A percentile compares a stretch with the other conserved stretches of the same genome.
These are phyloP conservation scores for Muscicapa adusta DNA, from an alignment of 2,113 vertebrate species.

Conservation along the genomic window DNA sequence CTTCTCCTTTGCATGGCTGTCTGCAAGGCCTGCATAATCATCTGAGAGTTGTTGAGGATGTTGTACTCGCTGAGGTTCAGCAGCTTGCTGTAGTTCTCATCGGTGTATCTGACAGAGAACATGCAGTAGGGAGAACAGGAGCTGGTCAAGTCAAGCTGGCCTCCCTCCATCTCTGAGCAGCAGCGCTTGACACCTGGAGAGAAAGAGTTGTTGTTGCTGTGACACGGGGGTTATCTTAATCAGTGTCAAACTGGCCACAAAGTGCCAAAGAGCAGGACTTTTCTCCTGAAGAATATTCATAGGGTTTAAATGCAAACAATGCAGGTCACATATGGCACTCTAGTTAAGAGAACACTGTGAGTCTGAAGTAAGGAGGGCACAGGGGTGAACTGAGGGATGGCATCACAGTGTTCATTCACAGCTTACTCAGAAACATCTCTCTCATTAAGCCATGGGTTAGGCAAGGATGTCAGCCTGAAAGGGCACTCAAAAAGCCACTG, in stretches of 20 bases:
- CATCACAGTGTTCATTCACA: not conserved
- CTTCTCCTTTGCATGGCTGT: constrained; percentile 64
- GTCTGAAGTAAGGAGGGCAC: not conserved
- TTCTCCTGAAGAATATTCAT: not conserved
- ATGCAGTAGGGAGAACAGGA: constrained; percentile 70
- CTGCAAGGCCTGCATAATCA: constrained; percentile 68
- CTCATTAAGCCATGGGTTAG: not conserved
- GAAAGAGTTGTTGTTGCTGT: not conserved
- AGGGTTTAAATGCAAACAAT: not conserved
- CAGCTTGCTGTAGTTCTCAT: constrained; percentile 66
- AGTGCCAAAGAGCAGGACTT: not conserved
- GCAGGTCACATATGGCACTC: accelerated
- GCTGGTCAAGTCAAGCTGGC: constrained; percentile 69
- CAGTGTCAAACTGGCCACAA: not conserved
- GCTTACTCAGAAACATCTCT: not conserved
- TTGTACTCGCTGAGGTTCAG: constrained; percentile 76
- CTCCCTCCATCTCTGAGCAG: constrained; percentile 69
- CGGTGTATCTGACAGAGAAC: constrained; percentile 68
- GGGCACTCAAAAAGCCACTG: not conserved
- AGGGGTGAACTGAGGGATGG: not conserved
- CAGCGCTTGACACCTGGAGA: constrained; percentile 70
- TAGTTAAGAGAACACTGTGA: not conserved
- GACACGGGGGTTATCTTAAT: not conserved
- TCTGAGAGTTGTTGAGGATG: constrained; percentile 73
- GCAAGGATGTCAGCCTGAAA: not conserved